Conservation (phyloP, 2,888 invertebrate genomes). For the Caenorhabditis imperialis region DNA sequence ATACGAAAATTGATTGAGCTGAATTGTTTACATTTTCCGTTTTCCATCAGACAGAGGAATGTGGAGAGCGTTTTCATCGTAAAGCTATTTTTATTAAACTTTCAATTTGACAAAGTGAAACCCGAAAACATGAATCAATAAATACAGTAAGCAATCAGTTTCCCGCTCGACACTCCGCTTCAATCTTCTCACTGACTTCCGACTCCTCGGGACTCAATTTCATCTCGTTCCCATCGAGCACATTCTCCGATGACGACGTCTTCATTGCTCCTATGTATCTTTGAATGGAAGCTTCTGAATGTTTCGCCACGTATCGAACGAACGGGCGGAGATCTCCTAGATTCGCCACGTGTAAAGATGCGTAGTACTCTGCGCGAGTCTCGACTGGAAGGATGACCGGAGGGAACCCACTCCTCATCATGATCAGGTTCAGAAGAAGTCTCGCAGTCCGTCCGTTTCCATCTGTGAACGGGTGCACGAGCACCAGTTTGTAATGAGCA, state of each 20-base stretch:
- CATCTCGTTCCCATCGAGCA: conserved; percentile 8
- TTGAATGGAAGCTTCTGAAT: conserved; percentile 69
- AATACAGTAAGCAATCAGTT: background rate
- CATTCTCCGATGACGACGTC: conserved; percentile 33
- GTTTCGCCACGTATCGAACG: conserved; percentile 90
- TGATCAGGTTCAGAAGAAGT: conserved; percentile 93
- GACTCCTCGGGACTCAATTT: conserved; percentile 26
- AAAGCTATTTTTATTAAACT: too few relatives aligned
- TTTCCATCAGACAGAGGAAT: background rate
- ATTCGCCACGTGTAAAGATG: conserved; percentile 90
- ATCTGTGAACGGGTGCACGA: conserved; percentile 96
- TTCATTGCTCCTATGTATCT: conserved; percentile 50
- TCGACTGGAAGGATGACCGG: conserved; percentile 83
- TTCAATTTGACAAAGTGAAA: too few relatives aligned
- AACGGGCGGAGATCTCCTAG: conserved; percentile 95
- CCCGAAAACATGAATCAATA: background rate
- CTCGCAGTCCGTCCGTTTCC: conserved; percentile 96
- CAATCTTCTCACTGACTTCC: conserved; percentile 30
- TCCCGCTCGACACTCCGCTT: conserved; percentile 30
- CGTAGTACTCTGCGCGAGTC: conserved; percentile 82
- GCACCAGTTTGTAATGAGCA: conserved; percentile 95
- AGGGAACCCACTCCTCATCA: conserved; percentile 94
- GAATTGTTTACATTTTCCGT: too few relatives aligned
- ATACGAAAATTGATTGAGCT: background rate
- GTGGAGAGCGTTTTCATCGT: background rate